Base-by-base conservation (phyloP, 23 tunicate genomes). In the Diplosoma virens region DNA sequence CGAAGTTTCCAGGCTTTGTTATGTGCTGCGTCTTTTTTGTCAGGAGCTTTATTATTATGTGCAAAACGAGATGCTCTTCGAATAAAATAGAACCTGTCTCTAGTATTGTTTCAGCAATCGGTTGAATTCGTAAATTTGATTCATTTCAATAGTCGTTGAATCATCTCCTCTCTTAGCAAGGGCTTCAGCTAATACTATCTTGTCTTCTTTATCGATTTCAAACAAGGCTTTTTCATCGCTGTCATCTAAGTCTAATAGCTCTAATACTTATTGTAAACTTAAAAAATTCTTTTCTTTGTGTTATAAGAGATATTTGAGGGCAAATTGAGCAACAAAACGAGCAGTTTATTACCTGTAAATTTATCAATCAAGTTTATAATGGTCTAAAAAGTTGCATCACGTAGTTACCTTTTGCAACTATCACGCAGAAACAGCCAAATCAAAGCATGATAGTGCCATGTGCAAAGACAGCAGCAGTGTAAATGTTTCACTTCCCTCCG, bases 381-480 rank as follows among this genome's bases (percentile, higher is more conserved):
- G n/a, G 63, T 55, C 63, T 55, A 55, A 55, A 55, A 20, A 14
- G 63, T 55, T 55, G 24, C 63, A 55, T 4, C 24, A 55, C 63
- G 24, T 55, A 20, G 63, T 55, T 55, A 55, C 63, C 4, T 55
- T 55, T 25, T 11, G 63, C 63, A 55, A 20, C 63, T 55, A 55
- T 20, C 24, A 55, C 20, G 63, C 63, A 55, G 24, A 4, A 9
- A 20, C 24, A 20, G 24, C 63, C 4, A 14, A 16, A 55, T 55
- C 24, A 55, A 55, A 55, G 63, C 21, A 55, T 55, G 24, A 55
- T 55, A 11, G 63, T 55, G 63, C 21, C 63, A 55, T 55, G 63
- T 20, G 63, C 20, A 55, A 20, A 11, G 24, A 55, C 20, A 20
- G 24, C 24, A 11, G 63, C 63, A 55, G 24, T 20, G 63, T 55